Evolutionary conservation across 2,113 vertebrate genomes (phyloP), one percentile per base, ranked within the genome.

Genomic region (Rhinolophus sinicus): DNA sequence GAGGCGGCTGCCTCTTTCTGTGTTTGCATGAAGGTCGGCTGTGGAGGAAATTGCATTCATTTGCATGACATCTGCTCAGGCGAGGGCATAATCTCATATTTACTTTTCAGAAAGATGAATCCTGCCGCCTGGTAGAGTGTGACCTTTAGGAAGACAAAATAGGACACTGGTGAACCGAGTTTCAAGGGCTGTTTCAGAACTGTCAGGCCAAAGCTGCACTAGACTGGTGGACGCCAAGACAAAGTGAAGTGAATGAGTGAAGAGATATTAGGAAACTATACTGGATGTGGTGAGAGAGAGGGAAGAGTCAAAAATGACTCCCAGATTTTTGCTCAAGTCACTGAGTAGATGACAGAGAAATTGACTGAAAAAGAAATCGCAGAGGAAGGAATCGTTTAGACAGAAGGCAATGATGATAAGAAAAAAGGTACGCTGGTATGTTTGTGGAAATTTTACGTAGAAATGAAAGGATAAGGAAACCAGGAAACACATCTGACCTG

Each of bases 61-160:
- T 90, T 97, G 84, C 96, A 95, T 69, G 60, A 18, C 88, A 85
- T 76, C 90, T 85, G 94, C 40, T 82, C 92, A 88, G 56, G n/a
- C 52, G 60, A 60, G 3, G 22, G 76, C 80, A 38, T 24, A 30
- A 44, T 14, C 84, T 81, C 96, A 72, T 47, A 84, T 88, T 81
- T 92, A 65, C 50, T 94, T 88, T 94, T 50, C 83, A 73, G 78
- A 95, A 80, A 93, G 40, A 21, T 5, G 22, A 92, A 47, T 58
- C 56, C 38, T 69, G 35, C 21, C 89, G 69, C 21, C 28, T 84
- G 44, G 56, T 30, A 14, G 28, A 78, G 33, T 38, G 14, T 76
- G 88, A 38, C 15, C 70, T 84, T 81, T 47, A 78, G 9, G 26
- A 72, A 88, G 38, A 13, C 15, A 22, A 38, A 26, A 64, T 19